Conservation (phyloP, 2,888 invertebrate species). For the Mantis religiosa region DNA sequence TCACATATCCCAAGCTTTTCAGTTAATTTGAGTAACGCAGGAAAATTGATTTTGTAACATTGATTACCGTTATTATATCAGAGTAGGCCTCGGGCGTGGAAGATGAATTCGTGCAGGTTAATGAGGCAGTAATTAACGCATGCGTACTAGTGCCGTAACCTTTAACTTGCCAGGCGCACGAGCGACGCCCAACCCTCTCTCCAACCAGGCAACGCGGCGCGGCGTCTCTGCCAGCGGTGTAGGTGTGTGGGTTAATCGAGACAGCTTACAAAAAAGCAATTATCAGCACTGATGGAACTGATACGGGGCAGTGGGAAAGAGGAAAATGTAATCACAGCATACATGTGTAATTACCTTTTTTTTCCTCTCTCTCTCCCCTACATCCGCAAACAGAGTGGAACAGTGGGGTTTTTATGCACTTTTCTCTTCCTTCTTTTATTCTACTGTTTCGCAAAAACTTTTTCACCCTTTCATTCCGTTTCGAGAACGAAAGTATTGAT, state of each 20-base stretch:
- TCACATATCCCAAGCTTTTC: neutral
- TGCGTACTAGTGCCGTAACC: neutral
- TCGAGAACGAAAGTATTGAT: neutral
- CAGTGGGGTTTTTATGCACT: neutral
- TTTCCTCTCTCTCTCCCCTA: neutral
- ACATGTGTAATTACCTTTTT: neutral
- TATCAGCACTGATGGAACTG: neutral
- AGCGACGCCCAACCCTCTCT: neutral
- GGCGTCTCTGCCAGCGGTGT: neutral
- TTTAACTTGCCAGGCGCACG: neutral
- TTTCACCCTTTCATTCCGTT: neutral
- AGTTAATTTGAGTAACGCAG: slow-evolving; percentile 3
- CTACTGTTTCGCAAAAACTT: neutral
- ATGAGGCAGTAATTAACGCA: neutral
- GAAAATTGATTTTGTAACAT: slow-evolving; percentile 2
- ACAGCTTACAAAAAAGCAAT: neutral
- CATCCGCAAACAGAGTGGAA: neutral
- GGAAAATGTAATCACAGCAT: neutral
- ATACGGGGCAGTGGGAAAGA: neutral
- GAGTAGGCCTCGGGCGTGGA: neutral
- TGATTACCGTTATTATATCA: neutral
- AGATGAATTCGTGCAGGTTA: neutral
- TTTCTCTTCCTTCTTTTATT: neutral
- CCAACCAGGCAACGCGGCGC: neutral
- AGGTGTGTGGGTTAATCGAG: neutral